Conservation (phyloP, 1,140 invertebrate genomes). For the Pseudomyrmex dendroicus region DNA sequence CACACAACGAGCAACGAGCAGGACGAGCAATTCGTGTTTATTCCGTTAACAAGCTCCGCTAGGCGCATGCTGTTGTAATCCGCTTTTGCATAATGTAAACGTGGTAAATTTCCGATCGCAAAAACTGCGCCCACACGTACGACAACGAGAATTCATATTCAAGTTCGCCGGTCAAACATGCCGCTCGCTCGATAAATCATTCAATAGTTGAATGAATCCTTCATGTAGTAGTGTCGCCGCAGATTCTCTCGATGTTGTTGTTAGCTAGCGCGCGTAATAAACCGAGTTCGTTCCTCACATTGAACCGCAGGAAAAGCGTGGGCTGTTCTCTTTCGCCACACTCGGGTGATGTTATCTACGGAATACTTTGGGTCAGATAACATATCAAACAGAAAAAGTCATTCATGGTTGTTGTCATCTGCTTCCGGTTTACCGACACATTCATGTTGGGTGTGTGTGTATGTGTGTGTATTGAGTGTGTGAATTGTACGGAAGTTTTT, state of each 20-base stretch:
- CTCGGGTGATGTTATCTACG: constrained; percentile 31
- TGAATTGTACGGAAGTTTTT: too few relatives aligned
- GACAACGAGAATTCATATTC: not conserved
- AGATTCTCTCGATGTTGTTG: constrained; percentile 12
- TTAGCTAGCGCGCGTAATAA: not conserved
- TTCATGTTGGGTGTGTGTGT: not conserved
- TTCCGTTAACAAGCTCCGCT: constrained; percentile 15
- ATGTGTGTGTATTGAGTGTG: constrained; percentile 1
- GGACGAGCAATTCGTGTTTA: constrained; percentile 26
- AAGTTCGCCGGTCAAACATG: not conserved
- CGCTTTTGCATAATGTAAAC: constrained; percentile 39
- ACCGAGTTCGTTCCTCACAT: not conserved
- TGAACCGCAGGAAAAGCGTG: constrained; percentile 51
- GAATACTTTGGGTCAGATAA: constrained; percentile 40
- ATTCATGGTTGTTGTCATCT: not conserved
- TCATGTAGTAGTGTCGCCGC: not conserved
- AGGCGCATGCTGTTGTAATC: not conserved
- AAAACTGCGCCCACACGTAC: constrained; percentile 22
- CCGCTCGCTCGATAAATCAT: not conserved
- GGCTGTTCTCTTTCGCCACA: not conserved
- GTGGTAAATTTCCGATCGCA: constrained; percentile 34
- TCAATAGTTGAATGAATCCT: not conserved
- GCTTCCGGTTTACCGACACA: not conserved
- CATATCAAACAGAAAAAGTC: constrained; percentile 35
- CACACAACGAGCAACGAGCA: not conserved